Conservation (phyloP, 2,888 invertebrate species). For the Beris chalybata region DNA sequence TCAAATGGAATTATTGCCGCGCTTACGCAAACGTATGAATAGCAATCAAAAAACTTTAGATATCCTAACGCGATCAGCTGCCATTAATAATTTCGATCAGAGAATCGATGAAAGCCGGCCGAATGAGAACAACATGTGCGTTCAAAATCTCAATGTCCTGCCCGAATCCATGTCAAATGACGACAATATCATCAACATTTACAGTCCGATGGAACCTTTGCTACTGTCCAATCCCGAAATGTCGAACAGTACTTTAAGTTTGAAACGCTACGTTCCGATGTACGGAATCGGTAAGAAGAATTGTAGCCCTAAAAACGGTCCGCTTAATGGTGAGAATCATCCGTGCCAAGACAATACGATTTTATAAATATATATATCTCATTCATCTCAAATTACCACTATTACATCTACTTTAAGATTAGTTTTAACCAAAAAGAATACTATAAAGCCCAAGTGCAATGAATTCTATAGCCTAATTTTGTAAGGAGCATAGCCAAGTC, state of each 20-base stretch:
- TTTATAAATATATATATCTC: not conserved
- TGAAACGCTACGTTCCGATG: constrained; percentile 41
- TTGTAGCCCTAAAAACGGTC: constrained; percentile 16
- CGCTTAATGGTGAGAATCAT: constrained; percentile 7
- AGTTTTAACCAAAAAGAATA: too few relatives aligned
- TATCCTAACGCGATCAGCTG: constrained; percentile 36
- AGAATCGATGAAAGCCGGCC: not conserved
- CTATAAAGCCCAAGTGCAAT: too few relatives aligned
- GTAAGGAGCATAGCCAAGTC: too few relatives aligned
- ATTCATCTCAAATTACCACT: too few relatives aligned
- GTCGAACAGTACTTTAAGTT: constrained; percentile 34
- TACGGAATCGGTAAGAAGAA: constrained; percentile 33
- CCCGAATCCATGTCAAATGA: constrained; percentile 34
- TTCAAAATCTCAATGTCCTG: constrained; percentile 36
- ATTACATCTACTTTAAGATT: too few relatives aligned
- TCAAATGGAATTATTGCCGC: constrained; percentile 47
- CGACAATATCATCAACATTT: constrained; percentile 31
- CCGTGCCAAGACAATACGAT: constrained; percentile 18
- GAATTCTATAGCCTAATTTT: too few relatives aligned
- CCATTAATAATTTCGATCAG: constrained; percentile 40
- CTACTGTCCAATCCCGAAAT: constrained; percentile 29
- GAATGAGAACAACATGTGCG: constrained; percentile 4
- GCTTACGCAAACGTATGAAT: constrained; percentile 43
- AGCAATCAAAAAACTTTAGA: constrained; percentile 36
- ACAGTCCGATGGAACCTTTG: constrained; percentile 42